A percentile compares a stretch with the other conserved stretches of the same genome.
phyloP scores from a whole-genome alignment of 1,140 invertebrate species.

The Drosophila pseudoobscura region DNA sequence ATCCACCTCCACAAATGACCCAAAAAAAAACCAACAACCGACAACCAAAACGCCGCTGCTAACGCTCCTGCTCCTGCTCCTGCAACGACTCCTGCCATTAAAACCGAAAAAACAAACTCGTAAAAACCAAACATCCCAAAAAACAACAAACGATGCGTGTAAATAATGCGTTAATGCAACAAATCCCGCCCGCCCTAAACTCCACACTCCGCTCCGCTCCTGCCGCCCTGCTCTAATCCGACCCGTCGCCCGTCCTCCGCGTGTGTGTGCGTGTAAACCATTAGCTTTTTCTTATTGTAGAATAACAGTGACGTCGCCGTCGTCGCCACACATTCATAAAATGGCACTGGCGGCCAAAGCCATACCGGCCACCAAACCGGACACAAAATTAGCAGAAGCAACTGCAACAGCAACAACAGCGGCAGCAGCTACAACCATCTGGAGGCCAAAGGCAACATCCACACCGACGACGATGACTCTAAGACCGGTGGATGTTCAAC shows the following conservation, averaged over 20 bases:
- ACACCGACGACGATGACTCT: slow-evolving; percentile 11
- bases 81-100: slow-evolving; percentile 28
- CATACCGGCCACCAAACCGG: slow-evolving; percentile 71
- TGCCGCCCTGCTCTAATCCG: slow-evolving; percentile 9
- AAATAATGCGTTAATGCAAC: slow-evolving; percentile 50
- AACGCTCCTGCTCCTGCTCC: slow-evolving; percentile 22
- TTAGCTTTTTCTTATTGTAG: slow-evolving; percentile 83
- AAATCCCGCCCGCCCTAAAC: slow-evolving; percentile 27
- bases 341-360: slow-evolving; percentile 75
- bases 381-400: slow-evolving; percentile 39
- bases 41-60: slow-evolving; percentile 35
- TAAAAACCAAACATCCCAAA: slow-evolving; percentile 48
- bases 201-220: slow-evolving; percentile 7
- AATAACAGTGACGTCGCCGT: slow-evolving; percentile 82
- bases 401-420: slow-evolving; percentile 18
- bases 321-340: slow-evolving; percentile 81
- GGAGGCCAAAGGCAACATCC: slow-evolving; percentile 12
- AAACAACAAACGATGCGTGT: slow-evolving; percentile 49
- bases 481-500: slow-evolving; percentile 10
- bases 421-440: slow-evolving; percentile 27
- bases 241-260: slow-evolving; percentile 24
- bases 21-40: slow-evolving; percentile 25
- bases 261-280: slow-evolving; percentile 76
- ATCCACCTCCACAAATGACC: slow-evolving; percentile 73
- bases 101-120: slow-evolving; percentile 55